These are phyloP conservation scores for Murina feae DNA, from an alignment of 2,113 vertebrate genomes.

Conservation along the genomic window DNA sequence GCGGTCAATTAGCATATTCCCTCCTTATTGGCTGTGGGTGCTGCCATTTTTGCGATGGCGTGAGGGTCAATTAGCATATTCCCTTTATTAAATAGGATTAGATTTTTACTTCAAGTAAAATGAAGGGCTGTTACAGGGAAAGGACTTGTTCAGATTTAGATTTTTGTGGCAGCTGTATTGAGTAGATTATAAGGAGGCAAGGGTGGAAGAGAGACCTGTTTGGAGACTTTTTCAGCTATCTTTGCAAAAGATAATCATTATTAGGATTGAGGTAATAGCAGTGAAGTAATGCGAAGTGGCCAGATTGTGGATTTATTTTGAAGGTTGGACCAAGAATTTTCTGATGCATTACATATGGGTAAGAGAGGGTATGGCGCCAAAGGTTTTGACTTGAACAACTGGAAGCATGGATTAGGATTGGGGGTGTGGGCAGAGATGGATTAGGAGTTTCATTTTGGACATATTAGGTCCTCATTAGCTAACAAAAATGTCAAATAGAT, in stretches of 20 bases:
- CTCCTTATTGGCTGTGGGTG: no score
- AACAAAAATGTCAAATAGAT: background rate
- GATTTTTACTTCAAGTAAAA: background rate
- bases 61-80: no score
- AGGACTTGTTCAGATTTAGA: background rate
- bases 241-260: background rate
- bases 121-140: background rate
- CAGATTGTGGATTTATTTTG: background rate
- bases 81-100: no score
- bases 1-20: no score
- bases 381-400: background rate
- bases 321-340: background rate
- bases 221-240: background rate
- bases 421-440: background rate
- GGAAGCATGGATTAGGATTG: background rate
- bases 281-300: background rate
- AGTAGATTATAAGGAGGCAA: background rate
- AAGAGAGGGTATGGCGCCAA: background rate
- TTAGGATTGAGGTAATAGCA: background rate
- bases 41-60: no score
- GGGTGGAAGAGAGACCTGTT: background rate
- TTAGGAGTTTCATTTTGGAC: background rate
- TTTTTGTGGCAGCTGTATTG: background rate
- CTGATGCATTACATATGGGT: background rate
- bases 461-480: background rate